phyloP scores from a whole-genome alignment of 2,888 invertebrate genomes.

The Cephus runcator region DNA sequence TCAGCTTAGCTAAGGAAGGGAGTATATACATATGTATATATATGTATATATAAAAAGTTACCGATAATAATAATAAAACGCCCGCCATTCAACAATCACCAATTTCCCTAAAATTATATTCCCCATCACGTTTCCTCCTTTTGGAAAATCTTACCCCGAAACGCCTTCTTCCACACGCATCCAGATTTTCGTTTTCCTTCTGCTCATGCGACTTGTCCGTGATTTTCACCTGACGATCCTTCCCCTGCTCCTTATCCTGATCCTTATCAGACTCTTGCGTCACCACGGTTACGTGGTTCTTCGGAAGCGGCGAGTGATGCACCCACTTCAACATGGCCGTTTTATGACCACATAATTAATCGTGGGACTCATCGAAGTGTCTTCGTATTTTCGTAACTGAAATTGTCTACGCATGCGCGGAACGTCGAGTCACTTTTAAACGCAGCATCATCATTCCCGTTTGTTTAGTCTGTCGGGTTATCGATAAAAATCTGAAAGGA shows the following conservation, averaged over 20 bases:
- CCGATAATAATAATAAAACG: not conserved
- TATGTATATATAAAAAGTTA: too few relatives aligned
- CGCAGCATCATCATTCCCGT: not conserved
- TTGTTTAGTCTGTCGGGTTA: not conserved
- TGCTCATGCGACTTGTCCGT: slow-evolving; percentile 18
- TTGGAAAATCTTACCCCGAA: slow-evolving; percentile 44
- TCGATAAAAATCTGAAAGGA: not conserved
- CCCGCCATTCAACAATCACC: not conserved
- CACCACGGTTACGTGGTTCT: slow-evolving; percentile 41
- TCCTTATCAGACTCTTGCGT: slow-evolving; percentile 9
- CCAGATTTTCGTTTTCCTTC: slow-evolving; percentile 37
- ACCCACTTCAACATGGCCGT: slow-evolving; percentile 61
- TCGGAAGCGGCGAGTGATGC: slow-evolving; percentile 53
- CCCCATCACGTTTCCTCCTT: not conserved
- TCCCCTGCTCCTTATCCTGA: slow-evolving; percentile 10
- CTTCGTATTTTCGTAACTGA: not conserved
- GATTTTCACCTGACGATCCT: slow-evolving; percentile 7
- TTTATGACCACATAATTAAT: slow-evolving; percentile 32
- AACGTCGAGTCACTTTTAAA: not conserved
- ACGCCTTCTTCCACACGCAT: slow-evolving; percentile 37
- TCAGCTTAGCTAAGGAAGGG: slow-evolving; percentile 7
- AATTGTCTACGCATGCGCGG: not conserved
- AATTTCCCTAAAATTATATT: not conserved
- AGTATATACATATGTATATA: not conserved
- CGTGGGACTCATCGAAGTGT: not conserved